phyloP scores from a whole-genome alignment of 2,888 invertebrate genomes.

The Spodoptera littoralis region DNA sequence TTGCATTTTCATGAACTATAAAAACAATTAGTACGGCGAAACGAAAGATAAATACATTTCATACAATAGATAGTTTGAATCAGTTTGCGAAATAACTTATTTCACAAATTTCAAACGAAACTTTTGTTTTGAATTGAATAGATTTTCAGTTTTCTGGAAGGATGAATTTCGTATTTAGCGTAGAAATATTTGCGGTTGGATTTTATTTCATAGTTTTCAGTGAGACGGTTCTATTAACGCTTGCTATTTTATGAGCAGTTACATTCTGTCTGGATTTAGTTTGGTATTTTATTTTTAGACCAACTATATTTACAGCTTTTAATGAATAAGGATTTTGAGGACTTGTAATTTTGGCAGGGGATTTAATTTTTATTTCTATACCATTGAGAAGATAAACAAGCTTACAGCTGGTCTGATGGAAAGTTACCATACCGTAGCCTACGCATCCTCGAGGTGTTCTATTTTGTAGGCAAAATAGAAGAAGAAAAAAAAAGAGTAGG shows the following conservation, averaged over 20 bases:
- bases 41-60: constrained; percentile 32
- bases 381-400: too few relatives aligned
- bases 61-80: constrained; percentile 33
- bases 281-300: neutral
- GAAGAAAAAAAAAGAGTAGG: too few relatives aligned
- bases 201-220: constrained; percentile 24
- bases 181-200: constrained; percentile 24
- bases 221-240: constrained; percentile 10
- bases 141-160: constrained; percentile 34
- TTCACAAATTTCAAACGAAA: constrained; percentile 13
- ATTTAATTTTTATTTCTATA: too few relatives aligned
- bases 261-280: neutral
- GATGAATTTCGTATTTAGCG: constrained; percentile 27
- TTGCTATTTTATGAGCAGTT: constrained; percentile 14
- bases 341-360: too few relatives aligned
- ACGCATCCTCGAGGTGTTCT: too few relatives aligned
- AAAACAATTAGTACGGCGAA: constrained; percentile 46
- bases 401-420: too few relatives aligned
- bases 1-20: constrained; percentile 51
- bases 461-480: too few relatives aligned
- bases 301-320: neutral
- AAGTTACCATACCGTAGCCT: too few relatives aligned
- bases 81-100: constrained; percentile 35
- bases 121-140: constrained; percentile 29
- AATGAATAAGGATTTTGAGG: too few relatives aligned